Conservation (phyloP, 1,140 invertebrate genomes). For the Drosophila chauvacae region DNA sequence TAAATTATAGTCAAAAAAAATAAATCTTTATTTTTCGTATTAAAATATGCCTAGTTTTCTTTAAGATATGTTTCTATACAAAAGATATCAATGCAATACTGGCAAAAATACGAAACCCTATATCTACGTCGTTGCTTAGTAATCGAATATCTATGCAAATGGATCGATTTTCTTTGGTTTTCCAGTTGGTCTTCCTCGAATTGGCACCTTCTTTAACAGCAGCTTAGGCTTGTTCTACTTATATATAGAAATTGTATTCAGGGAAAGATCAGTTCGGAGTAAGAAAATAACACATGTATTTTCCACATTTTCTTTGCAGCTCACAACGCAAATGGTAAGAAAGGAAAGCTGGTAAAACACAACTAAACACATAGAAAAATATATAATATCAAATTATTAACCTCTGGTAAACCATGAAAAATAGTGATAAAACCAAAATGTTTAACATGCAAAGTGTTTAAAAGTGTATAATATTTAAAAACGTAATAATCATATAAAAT, state of each 20-base stretch:
- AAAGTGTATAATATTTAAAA: conserved; percentile 1
- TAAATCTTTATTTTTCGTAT: background rate
- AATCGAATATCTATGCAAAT: background rate
- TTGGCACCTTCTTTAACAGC: background rate
- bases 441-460: conserved; percentile 26
- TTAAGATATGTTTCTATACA: no score
- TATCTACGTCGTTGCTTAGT: background rate
- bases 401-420: conserved; percentile 10
- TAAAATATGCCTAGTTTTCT: background rate
- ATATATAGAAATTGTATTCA: conserved; percentile 13
- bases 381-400: conserved; percentile 14
- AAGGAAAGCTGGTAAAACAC: conserved; percentile 52
- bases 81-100: background rate
- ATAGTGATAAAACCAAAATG: conserved; percentile 39
- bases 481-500: background rate
- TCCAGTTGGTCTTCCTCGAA: conserved; percentile 18
- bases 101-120: background rate
- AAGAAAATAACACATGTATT: conserved; percentile 20
- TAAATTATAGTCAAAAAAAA: no score
- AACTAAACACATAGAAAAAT: conserved; percentile 12
- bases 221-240: background rate
- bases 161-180: background rate
- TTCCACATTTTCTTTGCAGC: conserved; percentile 47
- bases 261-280: conserved; percentile 4
- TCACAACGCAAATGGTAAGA: conserved; percentile 70